phyloP scores from a whole-genome alignment of 2,888 invertebrate species.

The Steinernema hermaphroditum region DNA sequence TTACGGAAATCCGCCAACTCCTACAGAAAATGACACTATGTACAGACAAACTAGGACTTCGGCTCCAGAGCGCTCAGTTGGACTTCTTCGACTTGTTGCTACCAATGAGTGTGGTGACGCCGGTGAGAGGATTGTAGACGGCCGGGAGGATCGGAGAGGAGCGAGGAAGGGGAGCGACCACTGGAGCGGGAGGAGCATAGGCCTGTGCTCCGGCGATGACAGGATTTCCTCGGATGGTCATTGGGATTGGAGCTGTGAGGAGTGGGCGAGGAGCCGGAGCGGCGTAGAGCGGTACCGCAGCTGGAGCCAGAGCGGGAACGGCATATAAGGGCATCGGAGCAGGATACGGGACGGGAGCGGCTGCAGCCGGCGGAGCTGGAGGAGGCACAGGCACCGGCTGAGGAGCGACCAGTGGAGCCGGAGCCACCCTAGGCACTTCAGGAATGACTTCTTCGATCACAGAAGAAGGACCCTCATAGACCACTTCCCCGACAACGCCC shows the following conservation, averaged over 20 bases:
- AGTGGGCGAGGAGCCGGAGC: not conserved
- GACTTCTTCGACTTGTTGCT: slow-evolving; percentile 19
- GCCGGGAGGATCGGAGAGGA: slow-evolving; percentile 12
- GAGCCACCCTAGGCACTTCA: not conserved
- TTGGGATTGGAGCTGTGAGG: not conserved
- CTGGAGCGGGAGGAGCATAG: not conserved
- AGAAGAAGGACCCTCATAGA: not conserved
- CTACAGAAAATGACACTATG: not conserved
- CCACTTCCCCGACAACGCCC: not conserved
- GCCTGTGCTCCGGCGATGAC: not conserved
- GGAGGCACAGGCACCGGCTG: not conserved
- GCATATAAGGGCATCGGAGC: not conserved
- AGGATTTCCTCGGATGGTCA: not conserved
- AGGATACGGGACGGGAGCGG: not conserved
- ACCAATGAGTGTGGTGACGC: slow-evolving; percentile 17
- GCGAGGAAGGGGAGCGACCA: not conserved
- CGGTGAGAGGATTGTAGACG: slow-evolving; percentile 25
- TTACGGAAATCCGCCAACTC: too few relatives aligned
- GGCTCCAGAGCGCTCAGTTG: not conserved
- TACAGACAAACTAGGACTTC: not conserved
- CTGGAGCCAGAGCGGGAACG: slow-evolving; percentile 1
- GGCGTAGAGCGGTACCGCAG: not conserved
- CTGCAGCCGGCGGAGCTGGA: not conserved
- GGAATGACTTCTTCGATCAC: not conserved
- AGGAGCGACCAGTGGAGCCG: too few relatives aligned